Base-by-base conservation (phyloP, 1,140 invertebrate genomes). In the Dendroctonus ponderosae region DNA sequence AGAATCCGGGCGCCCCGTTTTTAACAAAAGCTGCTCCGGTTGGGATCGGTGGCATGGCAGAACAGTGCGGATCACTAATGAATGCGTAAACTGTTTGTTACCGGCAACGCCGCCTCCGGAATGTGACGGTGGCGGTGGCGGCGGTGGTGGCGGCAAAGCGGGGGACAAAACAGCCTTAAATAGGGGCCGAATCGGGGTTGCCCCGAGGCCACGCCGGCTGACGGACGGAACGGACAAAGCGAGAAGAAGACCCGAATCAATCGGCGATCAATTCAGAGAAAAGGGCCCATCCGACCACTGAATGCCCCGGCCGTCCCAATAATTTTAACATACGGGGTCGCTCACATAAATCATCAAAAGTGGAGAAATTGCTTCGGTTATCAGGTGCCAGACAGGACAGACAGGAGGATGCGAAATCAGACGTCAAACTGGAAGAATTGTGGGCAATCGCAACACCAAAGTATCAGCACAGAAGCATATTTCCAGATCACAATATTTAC, bases 31-130 rank as follows among this genome's bases (percentile, higher is more conserved):
- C 61, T 46, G 26, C 26, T 26, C 26, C 26, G 26, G 26, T 26
- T 26, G 26, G 26, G 61, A 63, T 63, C 51, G 61, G 50, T 56
- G 51, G 61, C 60, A 26, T 26, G 59, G 59, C 15, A 14, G 60
- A 50, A 41, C 15, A 46, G 61, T 54, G 70, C 72, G 71, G 73
- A 74, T 75, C 72, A 75, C 72, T 75, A 76, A 76, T 76, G 75
- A 76, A 76, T 76, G 72, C 75, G 75, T 76, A 76, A 76, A 76
- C 74, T 75, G 75, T 75, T 75, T 74, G 74, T 75, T 76, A 70
- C 69, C 74, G 74, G 75, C 74, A 75, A 75, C 74, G 59, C 61
- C 61, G 72, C 75, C 72, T 71, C 75, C 71, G 74, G 75, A 75
- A 76, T 76, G 75, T 72, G 75, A 73, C 74, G 72, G 70, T 69